phyloP scores from a whole-genome alignment of 2,797 vertebrate genomes.

The Loriculus beryllinus region DNA sequence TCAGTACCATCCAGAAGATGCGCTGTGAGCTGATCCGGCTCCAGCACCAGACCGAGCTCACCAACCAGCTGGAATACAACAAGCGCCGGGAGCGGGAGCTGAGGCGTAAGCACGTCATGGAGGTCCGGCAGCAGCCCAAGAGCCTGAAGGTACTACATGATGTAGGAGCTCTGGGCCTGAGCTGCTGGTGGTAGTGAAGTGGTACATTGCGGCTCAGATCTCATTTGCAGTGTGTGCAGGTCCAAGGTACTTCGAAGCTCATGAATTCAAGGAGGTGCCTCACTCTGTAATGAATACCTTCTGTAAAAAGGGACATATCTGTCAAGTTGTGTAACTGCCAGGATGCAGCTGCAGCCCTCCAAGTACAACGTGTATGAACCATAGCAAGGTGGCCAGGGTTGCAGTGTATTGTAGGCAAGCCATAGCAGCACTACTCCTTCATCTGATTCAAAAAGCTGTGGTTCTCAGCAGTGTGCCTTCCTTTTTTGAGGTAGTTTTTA shows the following conservation, averaged over 20 bases:
- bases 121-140: conserved; percentile 98
- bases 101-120: conserved; percentile 95
- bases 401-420: not conserved
- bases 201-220: not conserved
- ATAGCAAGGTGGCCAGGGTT: not conserved
- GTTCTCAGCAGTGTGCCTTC: not conserved
- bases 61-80: conserved; percentile 99
- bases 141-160: conserved; percentile 88
- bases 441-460: not conserved
- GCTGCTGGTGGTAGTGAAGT: not conserved
- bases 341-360: not conserved
- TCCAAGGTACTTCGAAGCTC: not conserved
- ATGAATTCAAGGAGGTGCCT: not conserved
- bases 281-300: not conserved
- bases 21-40: conserved; percentile 92
- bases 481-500: not conserved
- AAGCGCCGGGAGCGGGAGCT: conserved; percentile 96
- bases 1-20: conserved; percentile 94
- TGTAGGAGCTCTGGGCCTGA: accelerated
- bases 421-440: not conserved
- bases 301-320: not conserved
- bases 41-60: conserved; percentile 98
- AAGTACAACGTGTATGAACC: accelerated
- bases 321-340: not conserved
- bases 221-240: not conserved